Base-by-base conservation (phyloP, 2,888 invertebrate genomes). In the Tetrapedia diversipes region DNA sequence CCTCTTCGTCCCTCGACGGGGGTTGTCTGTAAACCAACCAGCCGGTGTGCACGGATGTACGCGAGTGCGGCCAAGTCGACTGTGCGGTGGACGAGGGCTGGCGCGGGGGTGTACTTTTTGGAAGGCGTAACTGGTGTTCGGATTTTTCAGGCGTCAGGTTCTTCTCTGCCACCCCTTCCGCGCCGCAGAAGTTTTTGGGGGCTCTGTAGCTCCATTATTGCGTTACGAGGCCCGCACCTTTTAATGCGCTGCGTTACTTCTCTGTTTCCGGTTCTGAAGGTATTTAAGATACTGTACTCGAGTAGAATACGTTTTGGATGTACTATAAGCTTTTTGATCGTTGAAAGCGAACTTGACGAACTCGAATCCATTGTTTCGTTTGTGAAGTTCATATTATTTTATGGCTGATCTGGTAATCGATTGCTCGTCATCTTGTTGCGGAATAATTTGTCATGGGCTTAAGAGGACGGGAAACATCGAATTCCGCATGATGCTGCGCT, bases 401-500 rank as follows among this genome's bases (percentile, higher is more conserved):
- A 14, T 34, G 8, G 14, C 22, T 2, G n/a, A n/a, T n/a, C n/a
- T n/a, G n/a, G n/a, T n/a, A n/a, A 65, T 53, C 61, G 65, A 67
- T 80, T 71, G 51, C n/a, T n/a, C 54, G 59, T 73, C 72, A 63
- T 47, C 24, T 45, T 6, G 45, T 22, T 27, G 22, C 19, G 45
- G 54, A 45, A 61, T 67, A 69, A 82, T 82, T 83, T 70, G 73
- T 83, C 83, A 83, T 54, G 56, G 29, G 37, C 19, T 22, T 34
- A 19, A 24, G 32, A 45, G 22, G 66, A 51, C 32, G 53, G 66
- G 71, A 69, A 67, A 70, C 45, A 43, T 19, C 57, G 69, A 79
- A 79, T 85, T n/a, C 78, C 74, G 79, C 81, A 80, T 85, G 86
- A 86, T 83, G 68, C 66, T 82, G 81, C 86, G 76, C 63, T 80